Base-by-base conservation (phyloP, 1,140 invertebrate species). In the Semibalanus balanoides region DNA sequence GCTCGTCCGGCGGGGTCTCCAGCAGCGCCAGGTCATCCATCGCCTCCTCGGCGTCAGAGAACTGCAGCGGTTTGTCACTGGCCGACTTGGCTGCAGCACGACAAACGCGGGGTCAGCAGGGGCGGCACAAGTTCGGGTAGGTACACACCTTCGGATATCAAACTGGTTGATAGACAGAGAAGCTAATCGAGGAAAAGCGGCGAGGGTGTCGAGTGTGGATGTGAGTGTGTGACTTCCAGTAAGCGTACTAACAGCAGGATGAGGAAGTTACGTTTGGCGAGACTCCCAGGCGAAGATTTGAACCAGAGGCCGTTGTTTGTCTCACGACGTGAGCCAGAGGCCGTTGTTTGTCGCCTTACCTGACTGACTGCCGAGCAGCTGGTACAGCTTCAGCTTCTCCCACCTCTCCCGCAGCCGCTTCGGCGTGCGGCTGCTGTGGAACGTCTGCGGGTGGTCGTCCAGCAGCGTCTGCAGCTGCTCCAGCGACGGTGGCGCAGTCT, bases 341-440 rank as follows among this genome's bases (percentile, higher is more conserved):
- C n/a, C n/a, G n/a, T 40, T 40, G 35, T 40, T 17, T 40, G 35
- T 40, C 35, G 35, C 35, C 35, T 25, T 76, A 40, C 81, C 89
- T 75, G 88, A 88, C 86, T 98, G 96, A 85, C 98, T 95, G 0
- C 93, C 90, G 51, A 99, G 83, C 1, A 99, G 85, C 81, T 94
- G 91, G 83, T 96, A 97, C 81, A 97, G 94, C 83, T 96, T 96
- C 84, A 99, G 89, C 30, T 95, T 85, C 76, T 92, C 88, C 96
- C 96, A 99, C 84, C 98, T 95, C 51, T 88, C 88, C 80, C 92
- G 87, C 35, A 99, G 84, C 22, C 90, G 86, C 85, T 95, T 95
- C 0, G 93, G 87, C 27, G 94, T 98, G 79, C 97, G 87, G 30
- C 90, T 89, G 73, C 90, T 89, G 84, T 96, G 93, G 84, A 99